phyloP scores from a whole-genome alignment of 2,888 invertebrate genomes.

The Branchipolynoe longqiensis region DNA sequence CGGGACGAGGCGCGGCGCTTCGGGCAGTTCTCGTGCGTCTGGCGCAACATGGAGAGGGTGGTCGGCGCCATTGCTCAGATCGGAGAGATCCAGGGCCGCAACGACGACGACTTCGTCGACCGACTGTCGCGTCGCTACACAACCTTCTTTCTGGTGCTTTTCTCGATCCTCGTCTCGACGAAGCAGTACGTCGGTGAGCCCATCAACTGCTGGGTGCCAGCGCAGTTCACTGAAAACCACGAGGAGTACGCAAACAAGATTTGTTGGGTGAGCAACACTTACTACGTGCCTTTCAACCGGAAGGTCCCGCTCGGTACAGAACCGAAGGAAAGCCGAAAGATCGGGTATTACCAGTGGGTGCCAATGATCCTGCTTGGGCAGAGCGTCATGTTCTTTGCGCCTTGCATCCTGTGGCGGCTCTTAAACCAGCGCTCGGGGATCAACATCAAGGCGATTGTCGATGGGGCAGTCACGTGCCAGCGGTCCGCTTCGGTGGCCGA shows the following conservation, averaged over 20 bases:
- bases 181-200: conserved; percentile 98
- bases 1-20: conserved; percentile 32
- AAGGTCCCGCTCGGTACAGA: conserved; percentile 79
- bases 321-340: conserved; percentile 76
- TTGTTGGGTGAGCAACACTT: conserved; percentile 84
- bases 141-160: conserved; percentile 90
- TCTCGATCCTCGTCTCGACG: conserved; percentile 95
- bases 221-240: conserved; percentile 83
- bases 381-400: conserved; percentile 83
- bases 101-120: conserved; percentile 82
- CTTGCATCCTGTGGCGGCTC: conserved; percentile 83
- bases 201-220: conserved; percentile 90
- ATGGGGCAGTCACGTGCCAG: conserved; percentile 61
- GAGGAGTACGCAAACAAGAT: conserved; percentile 84
- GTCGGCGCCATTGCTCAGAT: conserved; percentile 56
- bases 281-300: conserved; percentile 82
- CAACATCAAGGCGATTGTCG: conserved; percentile 66
- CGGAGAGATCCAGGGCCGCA: conserved; percentile 72
- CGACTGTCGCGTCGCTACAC: conserved; percentile 83
- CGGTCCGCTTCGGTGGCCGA: conserved; percentile 62
- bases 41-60: conserved; percentile 42
- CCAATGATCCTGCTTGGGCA: conserved; percentile 83
- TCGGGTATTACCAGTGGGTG: conserved; percentile 82
- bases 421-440: conserved; percentile 68
- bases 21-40: conserved; percentile 36